Conservation (phyloP, 2,113 vertebrate species). For the Prunella himalayana region DNA sequence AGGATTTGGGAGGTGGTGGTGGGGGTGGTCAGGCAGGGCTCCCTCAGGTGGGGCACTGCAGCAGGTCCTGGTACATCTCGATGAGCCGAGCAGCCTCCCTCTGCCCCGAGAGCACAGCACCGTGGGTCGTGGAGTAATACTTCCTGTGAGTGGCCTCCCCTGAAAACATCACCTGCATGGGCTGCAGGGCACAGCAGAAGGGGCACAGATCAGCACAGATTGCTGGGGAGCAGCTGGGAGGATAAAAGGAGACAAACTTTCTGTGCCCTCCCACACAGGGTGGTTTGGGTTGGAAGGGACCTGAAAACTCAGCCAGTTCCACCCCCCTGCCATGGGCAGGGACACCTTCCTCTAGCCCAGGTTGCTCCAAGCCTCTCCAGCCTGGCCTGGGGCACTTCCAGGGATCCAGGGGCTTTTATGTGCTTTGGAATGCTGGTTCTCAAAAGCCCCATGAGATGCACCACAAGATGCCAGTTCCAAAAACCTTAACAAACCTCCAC, state of each 20-base stretch:
- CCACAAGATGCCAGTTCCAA: too few relatives aligned
- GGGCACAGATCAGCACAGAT: neutral
- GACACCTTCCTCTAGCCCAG: neutral
- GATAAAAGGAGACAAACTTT: neutral
- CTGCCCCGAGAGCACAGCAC: slow-evolving; percentile 98
- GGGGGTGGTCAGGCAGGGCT: slow-evolving; percentile 66
- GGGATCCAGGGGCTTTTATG: neutral
- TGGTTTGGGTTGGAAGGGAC: neutral
- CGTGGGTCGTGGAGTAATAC: slow-evolving; percentile 98
- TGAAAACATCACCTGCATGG: slow-evolving; percentile 96
- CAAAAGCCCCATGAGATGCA: fast-evolving
- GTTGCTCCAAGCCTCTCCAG: neutral
- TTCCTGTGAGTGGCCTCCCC: slow-evolving; percentile 98
- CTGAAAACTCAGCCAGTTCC: neutral
- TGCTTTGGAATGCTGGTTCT: neutral
- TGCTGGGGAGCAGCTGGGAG: fast-evolving
- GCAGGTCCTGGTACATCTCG: slow-evolving; percentile 94
- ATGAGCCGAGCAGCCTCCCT: slow-evolving; percentile 89
- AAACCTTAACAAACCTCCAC: neutral
- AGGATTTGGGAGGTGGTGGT: slow-evolving; percentile 78
- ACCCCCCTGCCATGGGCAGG: neutral
- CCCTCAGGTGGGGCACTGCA: slow-evolving; percentile 81
- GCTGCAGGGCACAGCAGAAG: slow-evolving; percentile 67
- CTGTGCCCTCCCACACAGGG: neutral
- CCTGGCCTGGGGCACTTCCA: neutral